Conservation (phyloP, 2,888 invertebrate species). For the Cheilosia pagana region DNA sequence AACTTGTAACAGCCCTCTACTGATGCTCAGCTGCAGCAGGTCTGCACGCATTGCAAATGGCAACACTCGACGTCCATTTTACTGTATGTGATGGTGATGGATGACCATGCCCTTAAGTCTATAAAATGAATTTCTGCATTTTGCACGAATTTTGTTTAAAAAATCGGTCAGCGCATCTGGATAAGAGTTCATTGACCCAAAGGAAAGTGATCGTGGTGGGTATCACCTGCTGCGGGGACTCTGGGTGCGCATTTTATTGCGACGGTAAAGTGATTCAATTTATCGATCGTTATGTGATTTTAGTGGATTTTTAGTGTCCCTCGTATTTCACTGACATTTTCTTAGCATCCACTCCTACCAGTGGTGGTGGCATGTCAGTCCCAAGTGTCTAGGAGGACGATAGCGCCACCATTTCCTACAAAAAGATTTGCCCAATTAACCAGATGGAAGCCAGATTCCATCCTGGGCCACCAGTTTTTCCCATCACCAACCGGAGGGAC, state of each 20-base stretch:
- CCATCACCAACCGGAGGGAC: conserved; percentile 13
- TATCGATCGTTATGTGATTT: conserved; percentile 39
- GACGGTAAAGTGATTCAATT: conserved; percentile 29
- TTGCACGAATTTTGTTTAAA: conserved; percentile 16
- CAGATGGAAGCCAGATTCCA: neutral
- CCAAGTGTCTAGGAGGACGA: too few relatives aligned
- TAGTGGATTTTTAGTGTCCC: conserved; percentile 17
- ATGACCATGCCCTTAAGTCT: neutral
- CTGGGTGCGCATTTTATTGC: conserved; percentile 24
- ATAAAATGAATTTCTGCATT: conserved; percentile 37
- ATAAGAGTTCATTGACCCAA: conserved; percentile 22
- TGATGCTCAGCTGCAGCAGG: neutral
- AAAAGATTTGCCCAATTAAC: too few relatives aligned
- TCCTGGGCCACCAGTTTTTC: neutral
- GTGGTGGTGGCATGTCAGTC: too few relatives aligned
- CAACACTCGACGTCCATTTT: conserved; percentile 18
- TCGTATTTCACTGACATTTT: neutral
- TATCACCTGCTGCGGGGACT: neutral
- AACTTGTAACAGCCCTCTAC: neutral
- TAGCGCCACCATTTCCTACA: too few relatives aligned
- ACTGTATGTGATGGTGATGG: conserved; percentile 29
- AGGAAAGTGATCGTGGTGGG: conserved; percentile 31
- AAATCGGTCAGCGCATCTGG: conserved; percentile 9
- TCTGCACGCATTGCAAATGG: neutral
- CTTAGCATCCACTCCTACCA: too few relatives aligned